Percentiles rank a stretch among this genome's conserved stretches.
Evolutionary conservation across 1,140 invertebrate genomes (phyloP).

Genomic region (Galleria mellonella): DNA sequence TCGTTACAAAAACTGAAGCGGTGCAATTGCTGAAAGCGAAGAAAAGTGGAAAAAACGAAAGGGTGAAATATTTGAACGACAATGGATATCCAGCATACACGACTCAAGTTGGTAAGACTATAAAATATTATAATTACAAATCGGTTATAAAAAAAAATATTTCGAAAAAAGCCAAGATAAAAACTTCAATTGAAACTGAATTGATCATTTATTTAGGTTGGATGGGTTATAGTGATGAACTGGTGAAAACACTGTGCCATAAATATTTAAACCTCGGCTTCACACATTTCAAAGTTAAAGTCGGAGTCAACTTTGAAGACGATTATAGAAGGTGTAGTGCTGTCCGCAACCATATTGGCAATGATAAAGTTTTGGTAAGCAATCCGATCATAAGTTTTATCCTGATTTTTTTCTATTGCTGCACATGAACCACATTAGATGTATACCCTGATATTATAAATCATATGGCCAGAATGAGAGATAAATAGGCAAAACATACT

Average conservation of each 20-base stretch:
- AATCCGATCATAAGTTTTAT: neutral
- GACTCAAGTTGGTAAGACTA: conserved; percentile 79
- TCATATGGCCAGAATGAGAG: neutral
- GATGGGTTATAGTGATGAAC: conserved; percentile 85
- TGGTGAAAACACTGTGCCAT: conserved; percentile 80
- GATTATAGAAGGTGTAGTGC: conserved; percentile 83
- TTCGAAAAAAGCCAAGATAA: neutral
- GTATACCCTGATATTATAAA: neutral
- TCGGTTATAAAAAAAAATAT: neutral
- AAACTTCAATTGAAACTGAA: too few relatives aligned
- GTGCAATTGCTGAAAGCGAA: conserved; percentile 81
- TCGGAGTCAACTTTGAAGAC: conserved; percentile 87
- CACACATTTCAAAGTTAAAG: conserved; percentile 91
- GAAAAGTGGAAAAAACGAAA: conserved; percentile 73
- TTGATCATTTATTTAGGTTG: conserved; percentile 80
- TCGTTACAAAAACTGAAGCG: conserved; percentile 88
- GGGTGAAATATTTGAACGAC: conserved; percentile 75
- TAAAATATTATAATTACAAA: too few relatives aligned
- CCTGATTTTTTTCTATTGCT: neutral
- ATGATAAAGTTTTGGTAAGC: conserved; percentile 81
- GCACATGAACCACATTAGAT: too few relatives aligned
- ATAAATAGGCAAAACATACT: neutral
- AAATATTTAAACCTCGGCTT: conserved; percentile 86
- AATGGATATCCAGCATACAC: conserved; percentile 88
- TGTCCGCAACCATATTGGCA: conserved; percentile 86